phyloP scores from a whole-genome alignment of 1,140 invertebrate genomes.

The Mylabris phalerata region DNA sequence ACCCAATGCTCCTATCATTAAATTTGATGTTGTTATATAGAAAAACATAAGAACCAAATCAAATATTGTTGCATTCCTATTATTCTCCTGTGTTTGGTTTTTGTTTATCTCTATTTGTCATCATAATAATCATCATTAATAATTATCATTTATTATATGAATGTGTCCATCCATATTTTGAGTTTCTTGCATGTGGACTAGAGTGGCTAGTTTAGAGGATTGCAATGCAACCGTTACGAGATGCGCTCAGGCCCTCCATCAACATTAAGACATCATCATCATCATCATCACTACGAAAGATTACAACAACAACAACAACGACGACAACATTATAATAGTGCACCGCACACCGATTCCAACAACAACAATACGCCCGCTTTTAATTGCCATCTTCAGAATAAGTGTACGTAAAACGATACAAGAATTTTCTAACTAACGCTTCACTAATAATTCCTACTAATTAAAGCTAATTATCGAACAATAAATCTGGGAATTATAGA shows the following conservation, averaged over 20 bases:
- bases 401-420: slow-evolving; percentile 35
- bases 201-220: slow-evolving; percentile 20
- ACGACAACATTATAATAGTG: slow-evolving; percentile 26
- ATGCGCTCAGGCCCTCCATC: slow-evolving; percentile 40
- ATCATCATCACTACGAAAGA: no score
- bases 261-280: background rate
- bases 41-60: background rate
- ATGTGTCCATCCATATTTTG: background rate
- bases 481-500: no score
- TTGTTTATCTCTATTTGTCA: background rate
- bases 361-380: slow-evolving; percentile 36
- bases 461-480: background rate
- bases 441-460: background rate
- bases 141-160: background rate
- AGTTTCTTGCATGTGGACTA: slow-evolving; percentile 23
- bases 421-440: slow-evolving; percentile 21
- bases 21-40: background rate
- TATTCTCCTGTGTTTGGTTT: background rate
- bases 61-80: slow-evolving; percentile 5
- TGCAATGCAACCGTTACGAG: slow-evolving; percentile 35
- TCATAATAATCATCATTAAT: no score
- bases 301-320: slow-evolving; percentile 26
- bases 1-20: background rate
- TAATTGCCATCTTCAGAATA: slow-evolving; percentile 33
- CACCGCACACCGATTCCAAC: slow-evolving; percentile 36